These are phyloP conservation scores for Sebastes vulpes DNA, from an alignment of 2,797 vertebrate species.

Conservation along the genomic window DNA sequence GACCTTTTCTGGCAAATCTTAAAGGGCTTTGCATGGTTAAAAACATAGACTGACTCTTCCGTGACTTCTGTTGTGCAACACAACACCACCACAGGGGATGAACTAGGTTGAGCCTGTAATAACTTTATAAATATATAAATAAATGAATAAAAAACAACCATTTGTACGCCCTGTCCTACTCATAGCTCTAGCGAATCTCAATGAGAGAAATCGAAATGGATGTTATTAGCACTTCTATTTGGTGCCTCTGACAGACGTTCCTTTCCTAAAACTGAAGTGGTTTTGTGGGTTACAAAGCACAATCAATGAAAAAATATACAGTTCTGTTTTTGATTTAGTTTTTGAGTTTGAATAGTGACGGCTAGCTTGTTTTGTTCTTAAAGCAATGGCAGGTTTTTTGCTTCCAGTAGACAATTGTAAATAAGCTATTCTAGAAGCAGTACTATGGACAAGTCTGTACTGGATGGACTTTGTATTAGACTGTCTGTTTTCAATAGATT, in stretches of 20 bases:
- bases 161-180: conserved; percentile 85
- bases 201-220: conserved; percentile 73
- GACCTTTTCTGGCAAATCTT: conserved; percentile 80
- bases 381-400: conserved; percentile 79
- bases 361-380: conserved; percentile 82
- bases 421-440: conserved; percentile 87
- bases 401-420: conserved; percentile 87
- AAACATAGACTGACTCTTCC: conserved; percentile 67
- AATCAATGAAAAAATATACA: conserved; percentile 77
- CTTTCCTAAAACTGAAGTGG: conserved; percentile 81
- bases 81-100: conserved; percentile 66
- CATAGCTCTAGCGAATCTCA: conserved; percentile 85
- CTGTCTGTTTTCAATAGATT: conserved; percentile 83
- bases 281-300: conserved; percentile 90
- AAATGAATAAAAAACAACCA: conserved; percentile 71
- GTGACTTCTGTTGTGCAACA: conserved; percentile 73
- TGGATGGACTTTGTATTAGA: conserved; percentile 86
- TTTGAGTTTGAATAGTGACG: conserved; percentile 75
- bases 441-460: conserved; percentile 82
- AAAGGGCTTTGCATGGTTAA: conserved; percentile 86
- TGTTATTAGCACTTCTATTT: conserved; percentile 79
- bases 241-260: conserved; percentile 81
- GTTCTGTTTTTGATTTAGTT: conserved; percentile 63
- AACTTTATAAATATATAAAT: conserved; percentile 90
- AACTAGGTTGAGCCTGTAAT: conserved; percentile 79